phyloP scores from a whole-genome alignment of 1,140 invertebrate species.

The Drosophila pallidifrons region DNA sequence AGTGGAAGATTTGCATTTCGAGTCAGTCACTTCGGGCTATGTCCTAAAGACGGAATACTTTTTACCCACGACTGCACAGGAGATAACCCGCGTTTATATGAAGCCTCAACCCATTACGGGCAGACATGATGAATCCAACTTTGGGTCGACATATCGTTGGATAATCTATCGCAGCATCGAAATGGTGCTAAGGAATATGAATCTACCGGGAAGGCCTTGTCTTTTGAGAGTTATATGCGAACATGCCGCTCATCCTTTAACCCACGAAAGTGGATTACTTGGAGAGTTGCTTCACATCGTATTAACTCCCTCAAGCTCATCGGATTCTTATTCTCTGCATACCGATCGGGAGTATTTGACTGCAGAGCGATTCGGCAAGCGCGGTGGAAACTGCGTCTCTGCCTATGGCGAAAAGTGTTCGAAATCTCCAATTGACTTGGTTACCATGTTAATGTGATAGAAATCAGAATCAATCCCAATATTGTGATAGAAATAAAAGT shows the following conservation, averaged over 20 bases:
- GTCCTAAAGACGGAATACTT: conserved; percentile 83
- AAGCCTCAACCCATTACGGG: conserved; percentile 65
- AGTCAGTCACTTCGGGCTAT: conserved; percentile 82
- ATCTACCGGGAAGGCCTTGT: conserved; percentile 88
- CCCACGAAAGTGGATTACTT: conserved; percentile 88
- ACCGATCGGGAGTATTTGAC: conserved; percentile 55
- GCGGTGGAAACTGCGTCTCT: conserved; percentile 55
- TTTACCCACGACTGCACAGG: conserved; percentile 67
- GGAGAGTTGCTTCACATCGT: conserved; percentile 90
- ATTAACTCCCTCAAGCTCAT: conserved; percentile 86
- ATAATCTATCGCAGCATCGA: conserved; percentile 78
- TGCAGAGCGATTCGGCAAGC: conserved; percentile 56
- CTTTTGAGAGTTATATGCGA: conserved; percentile 91
- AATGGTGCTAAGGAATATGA: conserved; percentile 85
- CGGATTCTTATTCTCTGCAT: conserved; percentile 39
- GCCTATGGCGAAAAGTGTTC: conserved; percentile 49
- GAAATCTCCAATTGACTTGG: conserved; percentile 58
- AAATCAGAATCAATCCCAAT: background rate
- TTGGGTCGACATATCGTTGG: conserved; percentile 72
- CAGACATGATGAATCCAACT: conserved; percentile 27
- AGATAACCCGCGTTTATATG: conserved; percentile 65
- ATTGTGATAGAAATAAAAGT: conserved; percentile 35
- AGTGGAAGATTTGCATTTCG: conserved; percentile 72
- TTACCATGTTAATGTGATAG: conserved; percentile 47
- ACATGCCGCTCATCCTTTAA: conserved; percentile 88